Base-by-base conservation (phyloP, 2,888 invertebrate genomes). In the Cybosia mesomella region DNA sequence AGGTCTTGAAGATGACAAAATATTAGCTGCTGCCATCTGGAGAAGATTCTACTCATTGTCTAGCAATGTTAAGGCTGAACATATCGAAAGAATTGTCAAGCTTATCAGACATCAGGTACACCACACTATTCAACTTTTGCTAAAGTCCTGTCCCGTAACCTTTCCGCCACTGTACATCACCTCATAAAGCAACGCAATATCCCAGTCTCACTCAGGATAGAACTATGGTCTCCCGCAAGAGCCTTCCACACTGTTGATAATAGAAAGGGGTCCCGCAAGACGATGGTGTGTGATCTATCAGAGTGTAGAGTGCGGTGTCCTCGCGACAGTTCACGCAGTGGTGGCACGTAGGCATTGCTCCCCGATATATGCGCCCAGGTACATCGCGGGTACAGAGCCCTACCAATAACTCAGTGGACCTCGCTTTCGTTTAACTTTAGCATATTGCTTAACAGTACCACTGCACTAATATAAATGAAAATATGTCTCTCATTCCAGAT, bases 1-100 rank as follows among this genome's bases (percentile, higher is more conserved):
- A 95, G 98, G 98, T 3, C 89, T 98, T 79, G 95, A 95, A 18
- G 96, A 97, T 85, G 99, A 99, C 86, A 96, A 95, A 81, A 93
- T 97, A 9, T 88, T 99, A 75, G 98, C 98, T 39, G 96, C 96
- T 28, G 98, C 98, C 0, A 82, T 99, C 18, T 99, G 99, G 99
- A 96, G 98, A 77, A 96, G 98, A 74, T 96, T 98, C 86, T 98
- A 98, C 82, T 96, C 96, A 76, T 95, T 95, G 80, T 87, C 89
- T n/a, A 92, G 96, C 55, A 95, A 96, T 81, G 94, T 96, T n/a
- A 95, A 97, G 82, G 96, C 96, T 18, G 95, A 95, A 75, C 86
- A 96, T 70, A 83, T 98, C 70, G 98, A 98, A 83, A 94, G 91
- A 65, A 89, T 98, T 81, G 96, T 98, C 0, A 95, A 95, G 84